Evolutionary conservation across 2,797 vertebrate species (phyloP).

Genomic region (Enteromius viviparus): DNA sequence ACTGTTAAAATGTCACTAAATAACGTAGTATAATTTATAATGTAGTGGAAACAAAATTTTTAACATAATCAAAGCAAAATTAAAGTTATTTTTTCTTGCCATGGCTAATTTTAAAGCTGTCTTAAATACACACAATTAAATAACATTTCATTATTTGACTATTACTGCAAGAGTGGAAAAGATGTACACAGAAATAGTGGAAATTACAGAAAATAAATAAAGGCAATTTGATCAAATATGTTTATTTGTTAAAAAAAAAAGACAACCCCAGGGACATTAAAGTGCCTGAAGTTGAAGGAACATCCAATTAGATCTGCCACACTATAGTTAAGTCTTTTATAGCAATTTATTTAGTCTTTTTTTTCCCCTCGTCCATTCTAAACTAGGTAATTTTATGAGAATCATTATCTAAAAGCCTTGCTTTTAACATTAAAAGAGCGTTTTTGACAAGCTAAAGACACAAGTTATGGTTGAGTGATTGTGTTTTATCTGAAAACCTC

Average conservation of each 20-base stretch:
- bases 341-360: neutral
- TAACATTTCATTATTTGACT: neutral
- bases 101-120: neutral
- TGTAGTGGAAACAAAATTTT: neutral
- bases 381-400: neutral
- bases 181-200: neutral
- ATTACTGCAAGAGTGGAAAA: neutral
- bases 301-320: neutral
- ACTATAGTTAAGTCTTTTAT: conserved; percentile 4
- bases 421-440: neutral
- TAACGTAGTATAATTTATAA: neutral
- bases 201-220: neutral
- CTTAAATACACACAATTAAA: neutral
- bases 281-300: conserved; percentile 18
- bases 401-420: conserved; percentile 8
- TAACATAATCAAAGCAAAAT: neutral
- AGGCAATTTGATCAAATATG: neutral
- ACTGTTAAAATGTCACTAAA: neutral
- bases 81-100: neutral
- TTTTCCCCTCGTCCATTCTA: neutral
- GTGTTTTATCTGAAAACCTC: conserved; percentile 1
- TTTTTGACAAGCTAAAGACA: conserved; percentile 20
- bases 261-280: neutral
- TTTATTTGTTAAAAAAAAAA: neutral
- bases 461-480: conserved; percentile 22